A percentile compares a stretch with the other conserved stretches of the same genome.
These are phyloP conservation scores for Casuarius casuarius DNA, from an alignment of 2,113 vertebrate species.

Conservation along the genomic window DNA sequence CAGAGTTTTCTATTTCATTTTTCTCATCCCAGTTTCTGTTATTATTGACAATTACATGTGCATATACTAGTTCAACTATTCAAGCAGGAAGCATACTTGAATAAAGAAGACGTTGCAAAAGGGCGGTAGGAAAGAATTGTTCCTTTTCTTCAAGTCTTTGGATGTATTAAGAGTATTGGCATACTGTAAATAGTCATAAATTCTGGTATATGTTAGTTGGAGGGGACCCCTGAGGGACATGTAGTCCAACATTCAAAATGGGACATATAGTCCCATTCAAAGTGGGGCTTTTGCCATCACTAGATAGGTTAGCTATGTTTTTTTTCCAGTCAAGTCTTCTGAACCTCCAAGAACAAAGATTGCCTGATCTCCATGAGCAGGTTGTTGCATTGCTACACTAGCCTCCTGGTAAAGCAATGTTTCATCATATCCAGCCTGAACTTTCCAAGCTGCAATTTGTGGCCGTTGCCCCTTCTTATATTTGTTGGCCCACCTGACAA, in stretches of 20 bases:
- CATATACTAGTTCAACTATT: background rate
- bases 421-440: background rate
- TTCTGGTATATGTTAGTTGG: background rate
- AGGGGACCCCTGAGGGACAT: background rate
- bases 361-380: background rate
- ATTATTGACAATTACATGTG: background rate
- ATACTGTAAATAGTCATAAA: background rate
- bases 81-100: background rate
- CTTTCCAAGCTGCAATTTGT: background rate
- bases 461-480: background rate
- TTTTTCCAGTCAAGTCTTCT: background rate
- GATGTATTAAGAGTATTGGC: background rate
- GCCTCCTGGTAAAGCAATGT: background rate
- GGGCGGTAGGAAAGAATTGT: background rate
- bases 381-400: background rate
- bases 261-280: too few relatives aligned
- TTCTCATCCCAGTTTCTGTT: background rate
- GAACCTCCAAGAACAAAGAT: background rate
- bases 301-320: background rate
- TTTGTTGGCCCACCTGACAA: background rate
- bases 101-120: background rate
- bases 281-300: background rate
- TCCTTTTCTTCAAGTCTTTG: background rate
- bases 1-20: background rate
- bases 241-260: background rate